phyloP scores from a whole-genome alignment of 1,140 invertebrate genomes.

The Frieseomelitta varia region DNA sequence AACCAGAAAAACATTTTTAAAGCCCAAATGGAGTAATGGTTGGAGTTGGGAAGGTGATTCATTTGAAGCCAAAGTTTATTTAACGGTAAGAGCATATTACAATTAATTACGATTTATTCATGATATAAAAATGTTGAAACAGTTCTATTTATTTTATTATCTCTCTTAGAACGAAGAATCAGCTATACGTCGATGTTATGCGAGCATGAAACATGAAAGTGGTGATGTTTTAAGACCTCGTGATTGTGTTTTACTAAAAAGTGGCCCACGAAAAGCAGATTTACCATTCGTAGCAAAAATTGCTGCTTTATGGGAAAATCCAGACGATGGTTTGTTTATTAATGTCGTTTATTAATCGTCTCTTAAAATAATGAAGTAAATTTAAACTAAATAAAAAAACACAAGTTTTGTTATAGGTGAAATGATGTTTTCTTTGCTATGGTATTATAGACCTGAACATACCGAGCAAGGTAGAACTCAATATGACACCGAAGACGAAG shows the following conservation, averaged over 20 bases:
- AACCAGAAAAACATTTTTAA: slow-evolving; percentile 79
- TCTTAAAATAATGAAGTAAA: not conserved
- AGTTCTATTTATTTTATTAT: slow-evolving; percentile 11
- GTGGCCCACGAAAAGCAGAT: slow-evolving; percentile 91
- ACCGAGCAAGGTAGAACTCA: slow-evolving; percentile 92
- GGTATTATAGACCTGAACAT: slow-evolving; percentile 99
- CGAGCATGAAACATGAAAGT: slow-evolving; percentile 93
- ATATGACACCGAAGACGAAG: slow-evolving; percentile 92
- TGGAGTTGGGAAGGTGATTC: slow-evolving; percentile 95
- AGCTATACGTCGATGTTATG: slow-evolving; percentile 91
- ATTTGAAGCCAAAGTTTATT: slow-evolving; percentile 91
- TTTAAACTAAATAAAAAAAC: not conserved
- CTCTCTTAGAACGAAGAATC: slow-evolving; percentile 90
- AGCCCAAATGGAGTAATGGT: slow-evolving; percentile 93
- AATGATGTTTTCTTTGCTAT: slow-evolving; percentile 98
- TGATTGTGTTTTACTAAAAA: slow-evolving; percentile 95
- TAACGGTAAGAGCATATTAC: slow-evolving; percentile 88
- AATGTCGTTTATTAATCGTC: too few relatives aligned
- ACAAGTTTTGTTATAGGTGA: slow-evolving; percentile 86
- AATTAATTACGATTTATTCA: not conserved
- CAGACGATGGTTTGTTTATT: slow-evolving; percentile 89
- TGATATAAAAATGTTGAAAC: not conserved
- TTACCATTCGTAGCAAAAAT: slow-evolving; percentile 97
- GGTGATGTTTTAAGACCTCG: slow-evolving; percentile 92
- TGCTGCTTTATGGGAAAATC: slow-evolving; percentile 96